These are phyloP conservation scores for Dynastes grantii DNA, from an alignment of 2,888 invertebrate species.

Conservation along the genomic window DNA sequence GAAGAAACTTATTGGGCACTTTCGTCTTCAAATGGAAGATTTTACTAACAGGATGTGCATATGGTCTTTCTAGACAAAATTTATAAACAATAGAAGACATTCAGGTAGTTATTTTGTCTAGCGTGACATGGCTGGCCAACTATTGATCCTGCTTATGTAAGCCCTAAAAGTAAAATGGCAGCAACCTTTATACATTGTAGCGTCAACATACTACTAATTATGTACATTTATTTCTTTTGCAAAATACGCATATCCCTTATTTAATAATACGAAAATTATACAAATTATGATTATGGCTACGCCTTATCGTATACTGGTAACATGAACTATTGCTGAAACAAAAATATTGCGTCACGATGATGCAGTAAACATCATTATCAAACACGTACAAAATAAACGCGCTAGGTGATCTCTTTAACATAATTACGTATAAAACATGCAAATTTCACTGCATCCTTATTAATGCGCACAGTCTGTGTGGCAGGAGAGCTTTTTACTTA, in stretches of 20 bases:
- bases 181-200: too few species aligned
- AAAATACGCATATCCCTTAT: not conserved
- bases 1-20: too few species aligned
- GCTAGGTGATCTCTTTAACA: conserved; percentile 16
- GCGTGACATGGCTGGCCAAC: too few species aligned
- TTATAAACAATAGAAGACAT: too few species aligned
- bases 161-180: too few species aligned
- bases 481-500: not conserved
- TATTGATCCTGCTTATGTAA: too few species aligned
- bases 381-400: conserved; percentile 11
- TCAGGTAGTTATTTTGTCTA: too few species aligned
- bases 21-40: too few species aligned
- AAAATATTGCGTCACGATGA: not conserved
- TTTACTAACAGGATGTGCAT: too few species aligned
- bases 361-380: not conserved
- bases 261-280: not conserved
- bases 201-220: not conserved
- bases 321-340: not conserved
- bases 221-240: not conserved
- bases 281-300: not conserved
- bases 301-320: not conserved
- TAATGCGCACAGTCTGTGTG: conserved; percentile 25
- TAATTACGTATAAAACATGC: conserved; percentile 28
- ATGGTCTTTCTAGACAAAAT: too few species aligned
- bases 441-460: conserved; percentile 28